Percentiles rank a stretch among this genome's conserved stretches.
Conservation (phyloP, 92 coral and sea anemone genomes). For the Phenganax subtilis region DNA sequence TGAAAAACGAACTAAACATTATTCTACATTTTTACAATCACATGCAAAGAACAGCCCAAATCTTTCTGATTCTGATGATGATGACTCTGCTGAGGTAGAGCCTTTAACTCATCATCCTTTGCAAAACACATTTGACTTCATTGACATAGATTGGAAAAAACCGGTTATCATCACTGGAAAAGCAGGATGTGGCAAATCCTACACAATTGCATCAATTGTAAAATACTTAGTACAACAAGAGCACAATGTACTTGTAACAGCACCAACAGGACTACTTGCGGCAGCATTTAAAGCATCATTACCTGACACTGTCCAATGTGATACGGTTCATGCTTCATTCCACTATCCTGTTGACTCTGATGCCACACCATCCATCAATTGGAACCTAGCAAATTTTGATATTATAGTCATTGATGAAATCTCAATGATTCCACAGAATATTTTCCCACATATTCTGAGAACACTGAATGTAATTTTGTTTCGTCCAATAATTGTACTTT, state of each 20-base stretch:
- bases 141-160: slow-evolving; percentile 18
- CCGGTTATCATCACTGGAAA: slow-evolving; percentile 33
- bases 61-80: background rate
- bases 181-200: slow-evolving; percentile 42
- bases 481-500: background rate
- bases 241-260: slow-evolving; percentile 27
- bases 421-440: slow-evolving; percentile 12
- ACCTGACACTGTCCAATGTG: background rate
- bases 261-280: slow-evolving; percentile 48
- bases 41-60: too few species aligned
- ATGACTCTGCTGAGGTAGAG: background rate
- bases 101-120: too few species aligned
- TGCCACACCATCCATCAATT: background rate
- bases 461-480: background rate
- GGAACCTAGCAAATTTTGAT: slow-evolving; percentile 17
- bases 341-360: slow-evolving; percentile 1
- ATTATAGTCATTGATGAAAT: slow-evolving; percentile 24
- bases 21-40: background rate
- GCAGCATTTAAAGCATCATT: background rate
- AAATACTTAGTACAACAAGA: background rate
- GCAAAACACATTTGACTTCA: too few species aligned
- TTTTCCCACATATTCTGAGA: background rate
- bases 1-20: background rate
- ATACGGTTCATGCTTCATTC: slow-evolving; percentile 22
- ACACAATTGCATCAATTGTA: slow-evolving; percentile 27